These are phyloP conservation scores for Holcopasites calliopsidis DNA, from an alignment of 1,140 invertebrate species.

Conservation along the genomic window DNA sequence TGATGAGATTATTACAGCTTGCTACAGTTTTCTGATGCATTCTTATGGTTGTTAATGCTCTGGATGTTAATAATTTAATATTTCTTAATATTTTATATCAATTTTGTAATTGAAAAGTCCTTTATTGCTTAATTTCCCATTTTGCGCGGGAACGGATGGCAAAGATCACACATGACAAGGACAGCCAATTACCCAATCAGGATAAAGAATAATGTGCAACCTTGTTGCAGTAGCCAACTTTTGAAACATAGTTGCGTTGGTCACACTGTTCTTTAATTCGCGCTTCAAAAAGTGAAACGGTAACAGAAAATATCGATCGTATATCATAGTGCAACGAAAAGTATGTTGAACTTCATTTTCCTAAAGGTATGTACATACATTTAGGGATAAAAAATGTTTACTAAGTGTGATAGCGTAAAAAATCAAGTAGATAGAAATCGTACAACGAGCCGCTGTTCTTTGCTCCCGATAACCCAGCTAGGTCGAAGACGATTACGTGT, in stretches of 20 bases:
- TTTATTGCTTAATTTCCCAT: neutral
- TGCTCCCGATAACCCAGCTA: constrained; percentile 44
- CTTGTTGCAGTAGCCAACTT: neutral
- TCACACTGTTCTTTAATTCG: neutral
- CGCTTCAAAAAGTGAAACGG: neutral
- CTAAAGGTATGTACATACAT: neutral
- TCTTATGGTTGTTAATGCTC: neutral
- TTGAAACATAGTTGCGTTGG: neutral
- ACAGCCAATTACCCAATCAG: neutral
- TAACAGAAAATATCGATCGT: neutral
- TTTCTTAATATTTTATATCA: neutral
- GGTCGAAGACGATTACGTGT: constrained; percentile 53
- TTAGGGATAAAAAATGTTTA: constrained; percentile 48
- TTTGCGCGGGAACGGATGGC: too few species aligned
- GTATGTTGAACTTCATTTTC: neutral
- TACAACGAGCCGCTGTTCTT: constrained; percentile 50
- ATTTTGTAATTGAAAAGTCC: neutral
- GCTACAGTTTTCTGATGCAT: neutral
- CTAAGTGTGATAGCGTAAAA: constrained; percentile 31
- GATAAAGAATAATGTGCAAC: neutral
- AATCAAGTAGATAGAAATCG: constrained; percentile 31
- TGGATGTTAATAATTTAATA: too few species aligned
- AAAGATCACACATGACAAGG: neutral
- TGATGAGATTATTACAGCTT: neutral
- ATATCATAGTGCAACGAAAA: neutral